These are phyloP conservation scores for Coenobita brevimanus DNA, from an alignment of 1,140 invertebrate species.

Conservation along the genomic window DNA sequence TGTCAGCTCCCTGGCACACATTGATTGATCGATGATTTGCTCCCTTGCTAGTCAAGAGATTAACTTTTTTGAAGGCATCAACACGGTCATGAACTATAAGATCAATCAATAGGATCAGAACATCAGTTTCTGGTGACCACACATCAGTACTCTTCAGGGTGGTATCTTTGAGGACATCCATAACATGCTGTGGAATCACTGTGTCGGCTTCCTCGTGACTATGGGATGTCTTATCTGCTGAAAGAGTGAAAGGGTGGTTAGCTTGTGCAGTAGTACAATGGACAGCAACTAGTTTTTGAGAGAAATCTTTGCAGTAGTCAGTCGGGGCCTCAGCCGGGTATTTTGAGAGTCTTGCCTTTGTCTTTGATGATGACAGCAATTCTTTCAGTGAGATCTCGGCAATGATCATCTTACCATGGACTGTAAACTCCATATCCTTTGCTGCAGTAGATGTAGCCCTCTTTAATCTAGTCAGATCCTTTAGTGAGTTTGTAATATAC, in stretches of 20 bases:
- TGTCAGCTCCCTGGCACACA: too few species aligned
- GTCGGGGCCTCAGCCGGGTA: not conserved
- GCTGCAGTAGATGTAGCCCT: not conserved
- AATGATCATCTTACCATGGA: too few species aligned
- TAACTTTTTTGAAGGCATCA: not conserved
- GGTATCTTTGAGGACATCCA: not conserved
- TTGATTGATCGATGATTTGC: too few species aligned
- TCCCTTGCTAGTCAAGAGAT: not conserved
- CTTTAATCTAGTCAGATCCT: not conserved
- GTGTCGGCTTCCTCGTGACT: not conserved
- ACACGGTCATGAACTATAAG: not conserved
- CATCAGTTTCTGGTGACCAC: not conserved
- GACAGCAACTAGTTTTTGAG: not conserved
- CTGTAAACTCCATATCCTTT: not conserved
- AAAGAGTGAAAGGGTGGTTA: not conserved
- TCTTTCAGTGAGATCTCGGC: not conserved
- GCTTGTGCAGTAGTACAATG: not conserved
- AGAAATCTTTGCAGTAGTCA: not conserved
- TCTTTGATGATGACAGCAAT: not conserved
- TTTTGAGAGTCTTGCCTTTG: not conserved
- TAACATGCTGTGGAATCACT: too few species aligned
- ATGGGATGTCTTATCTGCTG: too few species aligned
- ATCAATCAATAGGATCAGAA: not conserved
- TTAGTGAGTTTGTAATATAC: not conserved
- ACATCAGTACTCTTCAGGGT: not conserved